These are phyloP conservation scores for Sisyra terminalis DNA, from an alignment of 2,888 invertebrate species.

Conservation along the genomic window DNA sequence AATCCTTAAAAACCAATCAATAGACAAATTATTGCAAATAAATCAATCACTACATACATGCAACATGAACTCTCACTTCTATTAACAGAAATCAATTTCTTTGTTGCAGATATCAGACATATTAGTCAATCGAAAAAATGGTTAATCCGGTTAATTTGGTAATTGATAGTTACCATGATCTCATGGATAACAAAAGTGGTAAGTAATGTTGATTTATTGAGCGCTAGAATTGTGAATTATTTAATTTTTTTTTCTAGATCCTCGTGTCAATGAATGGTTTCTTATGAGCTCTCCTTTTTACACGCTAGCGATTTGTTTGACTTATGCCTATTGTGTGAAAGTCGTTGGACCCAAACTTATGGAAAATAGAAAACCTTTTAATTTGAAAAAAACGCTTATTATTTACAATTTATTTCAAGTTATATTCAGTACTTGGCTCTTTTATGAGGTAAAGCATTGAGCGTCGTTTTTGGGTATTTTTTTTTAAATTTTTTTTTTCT, in stretches of 20 bases:
- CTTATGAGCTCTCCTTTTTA: conserved; percentile 72
- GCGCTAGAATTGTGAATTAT: neutral
- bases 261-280: conserved; percentile 59
- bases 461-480: neutral
- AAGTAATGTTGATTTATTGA: conserved; percentile 14
- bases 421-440: conserved; percentile 52
- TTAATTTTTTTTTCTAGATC: conserved; percentile 29
- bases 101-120: too few relatives aligned
- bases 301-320: conserved; percentile 55
- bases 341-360: conserved; percentile 68
- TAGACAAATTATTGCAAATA: too few relatives aligned
- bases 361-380: conserved; percentile 71
- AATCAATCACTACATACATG: too few relatives aligned
- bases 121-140: too few relatives aligned
- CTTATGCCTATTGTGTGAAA: conserved; percentile 61
- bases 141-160: conserved; percentile 17
- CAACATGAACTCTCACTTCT: too few relatives aligned
- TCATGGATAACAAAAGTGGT: conserved; percentile 69
- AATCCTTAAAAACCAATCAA: too few relatives aligned
- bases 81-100: too few relatives aligned
- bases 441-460: conserved; percentile 36
- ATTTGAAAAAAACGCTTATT: conserved; percentile 55
- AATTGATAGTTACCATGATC: conserved; percentile 49
- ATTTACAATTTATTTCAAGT: conserved; percentile 77
- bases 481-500: conserved; percentile 10